Evolutionary conservation across 1,140 invertebrate genomes (phyloP).

Genomic region (Belonocnema kinseyi): DNA sequence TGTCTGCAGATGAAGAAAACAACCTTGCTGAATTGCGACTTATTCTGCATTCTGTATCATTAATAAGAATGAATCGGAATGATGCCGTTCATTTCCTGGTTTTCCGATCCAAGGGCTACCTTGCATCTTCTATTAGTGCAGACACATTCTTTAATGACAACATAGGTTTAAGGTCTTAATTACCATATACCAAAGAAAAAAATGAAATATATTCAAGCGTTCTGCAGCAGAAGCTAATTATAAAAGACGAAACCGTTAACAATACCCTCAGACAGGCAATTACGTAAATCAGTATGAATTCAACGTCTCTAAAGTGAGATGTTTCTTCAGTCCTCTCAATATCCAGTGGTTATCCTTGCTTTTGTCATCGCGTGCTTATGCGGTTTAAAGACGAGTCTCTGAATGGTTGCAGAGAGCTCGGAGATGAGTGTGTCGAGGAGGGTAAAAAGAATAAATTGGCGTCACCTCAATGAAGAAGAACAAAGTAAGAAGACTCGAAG

Average conservation of each 20-base stretch:
- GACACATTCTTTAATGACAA: too few species aligned
- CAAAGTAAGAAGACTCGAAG: slow-evolving; percentile 16
- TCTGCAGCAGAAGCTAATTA: background rate
- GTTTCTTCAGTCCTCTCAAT: slow-evolving; percentile 6
- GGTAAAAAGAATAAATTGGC: slow-evolving; percentile 25
- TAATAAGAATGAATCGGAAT: too few species aligned
- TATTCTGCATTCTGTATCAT: too few species aligned
- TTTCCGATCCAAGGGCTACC: too few species aligned
- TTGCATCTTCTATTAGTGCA: too few species aligned
- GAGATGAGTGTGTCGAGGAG: background rate
- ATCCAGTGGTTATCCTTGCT: slow-evolving; percentile 12
- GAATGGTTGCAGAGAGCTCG: background rate
- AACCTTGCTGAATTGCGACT: too few species aligned
- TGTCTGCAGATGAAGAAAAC: background rate
- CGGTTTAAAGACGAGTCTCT: background rate
- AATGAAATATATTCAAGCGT: background rate
- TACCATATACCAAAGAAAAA: background rate
- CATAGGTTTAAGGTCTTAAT: background rate
- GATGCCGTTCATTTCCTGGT: too few species aligned
- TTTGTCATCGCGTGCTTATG: slow-evolving; percentile 10
- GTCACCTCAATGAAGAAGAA: slow-evolving; percentile 28
- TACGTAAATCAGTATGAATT: slow-evolving; percentile 12
- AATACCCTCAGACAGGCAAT: slow-evolving; percentile 3
- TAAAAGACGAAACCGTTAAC: background rate
- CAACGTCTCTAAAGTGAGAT: background rate